Evolutionary conservation across 2,888 invertebrate genomes (phyloP), one percentile per base, ranked within the genome.

Genomic region (Drosophila recens): DNA sequence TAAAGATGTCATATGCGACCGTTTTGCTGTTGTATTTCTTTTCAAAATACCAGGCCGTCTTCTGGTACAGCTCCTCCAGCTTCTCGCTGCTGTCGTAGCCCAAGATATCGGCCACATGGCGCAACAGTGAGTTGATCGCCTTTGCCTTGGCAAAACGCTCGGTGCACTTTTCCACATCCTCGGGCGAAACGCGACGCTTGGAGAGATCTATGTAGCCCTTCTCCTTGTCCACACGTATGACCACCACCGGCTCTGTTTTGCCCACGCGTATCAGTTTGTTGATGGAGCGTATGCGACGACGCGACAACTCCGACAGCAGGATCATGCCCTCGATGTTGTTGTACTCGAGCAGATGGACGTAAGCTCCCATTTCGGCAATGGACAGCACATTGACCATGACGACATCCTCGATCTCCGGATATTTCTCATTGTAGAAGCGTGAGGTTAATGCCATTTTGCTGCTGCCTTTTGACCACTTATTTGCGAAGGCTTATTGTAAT

Each of bases 171-270:
- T 98, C 97, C 67, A 99, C 97, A 93, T 99, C 99, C 93, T 99
- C 99, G 0, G 97, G 96, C 0, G 99, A 99, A 1, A 99, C 99
- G 93, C 99, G 95, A 92, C 99, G 95, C 94, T 99, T 99, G 74
- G 99, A 99, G 88, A 99, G 95, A 95, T 99, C 99, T 92, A 99
- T 99, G 93, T 99, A 99, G 95, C 99, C 99, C 95, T 99, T 99
- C 90, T 99, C 99, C 94, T 99, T 98, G 93, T 99, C 99, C 23
- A 99, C 99, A 93, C 99, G 95, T 92, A 99, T 99, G 67, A 99
- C 99, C 51, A 99, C 99, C 15, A 99, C 99, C 30, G 99, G 99
- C 93, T 99, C 99, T 57, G 97, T 99, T 93, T 99, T 97, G 46
- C 99, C 99, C 56, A 99, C 98, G 82, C 99, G 95, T 92, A 99